A percentile compares a stretch with the other conserved stretches of the same genome.
Conservation (phyloP, 1,140 invertebrate genomes). For the Leptinotarsa lineolata region DNA sequence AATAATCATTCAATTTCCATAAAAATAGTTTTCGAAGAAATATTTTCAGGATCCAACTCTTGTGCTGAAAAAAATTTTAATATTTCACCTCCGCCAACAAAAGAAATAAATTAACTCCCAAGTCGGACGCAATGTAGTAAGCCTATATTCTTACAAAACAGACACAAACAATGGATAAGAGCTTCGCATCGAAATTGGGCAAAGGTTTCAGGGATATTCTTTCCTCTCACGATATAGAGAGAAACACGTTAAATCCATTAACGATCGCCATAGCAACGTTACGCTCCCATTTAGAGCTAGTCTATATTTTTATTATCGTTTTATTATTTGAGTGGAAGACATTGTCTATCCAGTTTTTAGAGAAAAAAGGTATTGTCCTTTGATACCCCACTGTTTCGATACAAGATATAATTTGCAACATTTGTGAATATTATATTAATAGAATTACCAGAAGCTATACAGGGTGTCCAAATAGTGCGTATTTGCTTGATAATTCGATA, state of each 20-base stretch:
- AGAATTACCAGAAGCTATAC: too few relatives aligned
- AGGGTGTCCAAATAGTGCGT: too few relatives aligned
- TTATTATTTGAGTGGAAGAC: neutral
- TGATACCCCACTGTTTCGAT: too few relatives aligned
- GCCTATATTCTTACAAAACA: neutral
- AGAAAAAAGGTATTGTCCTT: too few relatives aligned
- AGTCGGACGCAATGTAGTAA: neutral
- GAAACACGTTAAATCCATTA: slow-evolving; percentile 5
- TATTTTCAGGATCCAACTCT: too few relatives aligned
- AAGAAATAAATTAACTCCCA: neutral
- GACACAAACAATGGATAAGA: neutral
- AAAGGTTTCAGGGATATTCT: neutral
- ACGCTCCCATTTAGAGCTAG: neutral
- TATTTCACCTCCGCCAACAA: neutral
- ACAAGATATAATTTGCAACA: too few relatives aligned
- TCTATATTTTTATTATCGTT: neutral
- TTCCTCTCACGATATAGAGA: neutral
- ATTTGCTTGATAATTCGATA: too few relatives aligned
- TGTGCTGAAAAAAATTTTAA: neutral
- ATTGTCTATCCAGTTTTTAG: too few relatives aligned
- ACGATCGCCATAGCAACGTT: neutral
- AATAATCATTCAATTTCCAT: too few relatives aligned
- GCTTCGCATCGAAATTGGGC: neutral
- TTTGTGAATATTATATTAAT: too few relatives aligned
- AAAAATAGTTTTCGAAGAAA: too few relatives aligned